These are phyloP conservation scores for Choloepus hoffmanni DNA, from an alignment of 2,113 vertebrate species.

Conservation along the genomic window DNA sequence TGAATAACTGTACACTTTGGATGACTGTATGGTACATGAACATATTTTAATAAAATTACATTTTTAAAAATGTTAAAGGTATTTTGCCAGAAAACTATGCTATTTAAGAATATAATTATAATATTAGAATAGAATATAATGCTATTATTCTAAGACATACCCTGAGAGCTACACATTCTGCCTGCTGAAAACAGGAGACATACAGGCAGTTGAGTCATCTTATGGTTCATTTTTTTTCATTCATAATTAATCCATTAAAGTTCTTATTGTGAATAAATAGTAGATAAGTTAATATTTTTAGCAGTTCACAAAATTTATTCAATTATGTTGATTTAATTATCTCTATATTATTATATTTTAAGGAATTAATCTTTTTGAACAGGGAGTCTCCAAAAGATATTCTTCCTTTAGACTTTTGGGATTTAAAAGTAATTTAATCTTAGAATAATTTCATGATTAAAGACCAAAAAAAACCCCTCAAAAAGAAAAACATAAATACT, in stretches of 20 bases:
- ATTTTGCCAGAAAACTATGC: slow-evolving; percentile 31
- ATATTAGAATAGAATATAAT: slow-evolving; percentile 43
- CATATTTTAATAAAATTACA: too few species aligned
- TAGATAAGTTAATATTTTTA: background rate
- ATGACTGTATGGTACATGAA: too few species aligned
- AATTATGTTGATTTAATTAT: background rate
- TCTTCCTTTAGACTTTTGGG: background rate
- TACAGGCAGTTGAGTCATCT: background rate
- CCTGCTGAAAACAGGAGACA: background rate
- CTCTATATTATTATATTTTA: slow-evolving; percentile 34
- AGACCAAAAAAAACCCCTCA: background rate
- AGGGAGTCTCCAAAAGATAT: background rate
- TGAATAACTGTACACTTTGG: too few species aligned
- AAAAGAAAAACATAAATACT: background rate
- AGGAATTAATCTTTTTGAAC: background rate
- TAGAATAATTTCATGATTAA: slow-evolving; percentile 35
- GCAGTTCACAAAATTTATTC: slow-evolving; percentile 52
- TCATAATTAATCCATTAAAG: background rate
- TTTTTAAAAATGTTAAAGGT: too few species aligned
- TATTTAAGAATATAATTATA: slow-evolving; percentile 18
- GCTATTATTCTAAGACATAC: background rate
- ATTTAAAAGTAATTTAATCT: slow-evolving; percentile 44
- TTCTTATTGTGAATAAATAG: slow-evolving; percentile 11
- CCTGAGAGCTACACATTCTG: slow-evolving; percentile 1
- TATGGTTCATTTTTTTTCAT: background rate